Evolutionary conservation across 2,113 vertebrate genomes (phyloP).

Genomic region (Cricetomys ansorgei): DNA sequence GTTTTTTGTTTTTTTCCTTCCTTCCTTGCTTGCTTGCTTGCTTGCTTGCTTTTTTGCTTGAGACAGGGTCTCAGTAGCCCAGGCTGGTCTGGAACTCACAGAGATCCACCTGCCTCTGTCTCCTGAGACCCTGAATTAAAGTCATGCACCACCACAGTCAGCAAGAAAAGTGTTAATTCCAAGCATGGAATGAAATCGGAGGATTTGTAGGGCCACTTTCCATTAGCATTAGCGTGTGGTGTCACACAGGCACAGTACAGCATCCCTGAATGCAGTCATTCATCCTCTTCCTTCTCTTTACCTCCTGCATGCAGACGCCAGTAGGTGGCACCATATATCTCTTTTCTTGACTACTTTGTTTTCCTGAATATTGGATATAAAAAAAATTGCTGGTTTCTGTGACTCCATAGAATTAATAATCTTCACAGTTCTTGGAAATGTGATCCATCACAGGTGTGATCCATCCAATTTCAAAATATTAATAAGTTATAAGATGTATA

Average conservation of each 20-base stretch:
- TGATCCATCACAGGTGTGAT: neutral
- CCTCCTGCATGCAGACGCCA: neutral
- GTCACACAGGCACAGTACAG: rapidly evolving
- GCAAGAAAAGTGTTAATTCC: neutral
- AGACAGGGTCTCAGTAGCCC: neutral
- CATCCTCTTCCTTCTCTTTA: neutral
- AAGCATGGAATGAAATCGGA: neutral
- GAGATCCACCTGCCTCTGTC: neutral
- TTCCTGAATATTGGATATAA: neutral
- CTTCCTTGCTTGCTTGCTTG: neutral
- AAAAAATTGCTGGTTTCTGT: neutral
- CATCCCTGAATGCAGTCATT: neutral
- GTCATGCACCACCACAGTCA: neutral
- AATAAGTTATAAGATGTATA: neutral
- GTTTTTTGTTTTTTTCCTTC: no score
- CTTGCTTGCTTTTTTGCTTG: neutral
- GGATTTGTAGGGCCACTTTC: neutral
- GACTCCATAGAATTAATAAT: neutral
- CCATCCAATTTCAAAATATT: neutral
- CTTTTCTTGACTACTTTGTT: neutral
- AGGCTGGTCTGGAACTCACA: neutral
- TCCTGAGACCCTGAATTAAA: neutral
- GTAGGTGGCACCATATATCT: conserved; percentile 54
- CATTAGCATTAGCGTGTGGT: neutral
- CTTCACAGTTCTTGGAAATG: neutral